phyloP scores from a whole-genome alignment of 2,888 invertebrate species.

The Athalia circularis region DNA sequence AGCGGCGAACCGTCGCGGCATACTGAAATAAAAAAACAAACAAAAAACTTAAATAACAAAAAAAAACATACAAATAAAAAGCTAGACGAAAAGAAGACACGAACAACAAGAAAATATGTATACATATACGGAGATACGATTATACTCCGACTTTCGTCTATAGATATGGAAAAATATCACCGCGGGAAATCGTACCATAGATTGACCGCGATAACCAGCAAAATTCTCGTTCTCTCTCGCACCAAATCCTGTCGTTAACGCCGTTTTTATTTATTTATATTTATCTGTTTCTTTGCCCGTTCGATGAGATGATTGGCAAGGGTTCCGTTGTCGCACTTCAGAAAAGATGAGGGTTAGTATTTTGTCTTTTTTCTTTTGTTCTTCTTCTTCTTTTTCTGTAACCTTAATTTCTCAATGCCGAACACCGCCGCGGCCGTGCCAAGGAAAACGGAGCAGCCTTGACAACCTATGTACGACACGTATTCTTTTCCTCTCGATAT shows the following conservation, averaged over 20 bases:
- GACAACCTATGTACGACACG: slow-evolving; percentile 7
- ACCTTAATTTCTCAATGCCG: slow-evolving; percentile 6
- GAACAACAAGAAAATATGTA: no score
- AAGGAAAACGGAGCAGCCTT: slow-evolving; percentile 18
- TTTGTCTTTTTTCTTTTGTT: no score
- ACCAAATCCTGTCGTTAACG: no score
- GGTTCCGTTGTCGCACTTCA: no score
- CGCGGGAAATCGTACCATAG: no score
- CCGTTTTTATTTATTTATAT: neutral
- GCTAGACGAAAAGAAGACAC: neutral
- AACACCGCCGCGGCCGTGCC: slow-evolving; percentile 5
- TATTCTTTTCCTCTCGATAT: no score
- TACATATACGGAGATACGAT: no score
- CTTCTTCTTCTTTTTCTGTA: neutral
- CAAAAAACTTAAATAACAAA: neutral
- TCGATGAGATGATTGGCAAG: slow-evolving; percentile 13
- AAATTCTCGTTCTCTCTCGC: no score
- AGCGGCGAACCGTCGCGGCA: neutral
- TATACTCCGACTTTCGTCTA: no score
- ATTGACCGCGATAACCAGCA: no score
- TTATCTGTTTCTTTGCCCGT: neutral
- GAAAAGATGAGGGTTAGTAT: neutral
- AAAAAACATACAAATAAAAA: neutral
- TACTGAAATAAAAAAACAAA: neutral
- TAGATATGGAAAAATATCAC: no score